Percentiles rank a stretch among this genome's conserved stretches.
Evolutionary conservation across 1,140 invertebrate species (phyloP).

Genomic region (Contarinia nasturtii): DNA sequence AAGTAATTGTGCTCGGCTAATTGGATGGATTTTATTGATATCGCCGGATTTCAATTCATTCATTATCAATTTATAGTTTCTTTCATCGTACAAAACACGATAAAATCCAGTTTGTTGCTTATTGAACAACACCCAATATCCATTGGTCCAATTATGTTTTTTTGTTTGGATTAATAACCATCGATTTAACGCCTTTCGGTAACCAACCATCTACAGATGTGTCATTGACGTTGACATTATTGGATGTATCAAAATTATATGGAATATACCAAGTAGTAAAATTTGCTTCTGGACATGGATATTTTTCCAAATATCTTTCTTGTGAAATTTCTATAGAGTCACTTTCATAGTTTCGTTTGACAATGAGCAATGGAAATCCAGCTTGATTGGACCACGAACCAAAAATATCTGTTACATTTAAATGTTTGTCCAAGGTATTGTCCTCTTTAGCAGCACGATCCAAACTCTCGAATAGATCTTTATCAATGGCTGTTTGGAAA

Average conservation of each 20-base stretch:
- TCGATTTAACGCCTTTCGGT: not conserved
- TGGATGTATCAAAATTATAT: constrained; percentile 27
- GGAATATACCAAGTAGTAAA: constrained; percentile 28
- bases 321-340: constrained; percentile 30
- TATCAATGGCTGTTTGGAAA: constrained; percentile 28
- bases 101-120: constrained; percentile 21
- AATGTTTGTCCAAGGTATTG: constrained; percentile 10
- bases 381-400: constrained; percentile 27
- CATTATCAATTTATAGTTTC: constrained; percentile 26
- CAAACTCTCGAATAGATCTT: constrained; percentile 37
- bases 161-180: constrained; percentile 11
- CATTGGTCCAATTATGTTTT: constrained; percentile 16
- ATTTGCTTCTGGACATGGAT: not conserved
- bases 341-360: constrained; percentile 26
- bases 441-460: constrained; percentile 21
- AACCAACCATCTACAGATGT: constrained; percentile 24
- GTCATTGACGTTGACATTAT: constrained; percentile 24
- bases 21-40: constrained; percentile 33
- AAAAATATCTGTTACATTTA: constrained; percentile 21
- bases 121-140: constrained; percentile 8
- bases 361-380: constrained; percentile 29
- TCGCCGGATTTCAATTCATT: constrained; percentile 22
- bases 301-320: constrained; percentile 15
- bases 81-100: constrained; percentile 28
- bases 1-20: constrained; percentile 57